Conservation (phyloP, 2,888 invertebrate species). For the Drosophila putrida region DNA sequence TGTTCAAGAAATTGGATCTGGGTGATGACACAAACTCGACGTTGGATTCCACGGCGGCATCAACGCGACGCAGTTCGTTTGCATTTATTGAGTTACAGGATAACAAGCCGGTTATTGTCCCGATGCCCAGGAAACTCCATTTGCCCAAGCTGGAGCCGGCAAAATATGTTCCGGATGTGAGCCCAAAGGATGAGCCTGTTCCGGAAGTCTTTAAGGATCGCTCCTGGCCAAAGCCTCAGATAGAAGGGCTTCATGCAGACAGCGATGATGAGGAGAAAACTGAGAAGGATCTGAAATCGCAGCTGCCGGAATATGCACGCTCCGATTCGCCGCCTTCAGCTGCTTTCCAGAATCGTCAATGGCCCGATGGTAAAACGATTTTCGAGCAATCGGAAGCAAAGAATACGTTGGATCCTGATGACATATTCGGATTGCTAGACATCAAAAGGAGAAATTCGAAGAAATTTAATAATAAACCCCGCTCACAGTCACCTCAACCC, state of each 20-base stretch:
- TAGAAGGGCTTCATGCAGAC: slow-evolving; percentile 35
- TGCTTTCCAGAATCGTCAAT: slow-evolving; percentile 74
- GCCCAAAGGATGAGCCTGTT: slow-evolving; percentile 54
- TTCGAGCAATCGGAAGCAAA: slow-evolving; percentile 52
- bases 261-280: slow-evolving; percentile 48
- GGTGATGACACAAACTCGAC: slow-evolving; percentile 56
- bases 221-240: slow-evolving; percentile 75
- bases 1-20: slow-evolving; percentile 76
- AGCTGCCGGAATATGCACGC: slow-evolving; percentile 69
- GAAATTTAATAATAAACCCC: slow-evolving; percentile 57
- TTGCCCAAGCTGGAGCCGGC: slow-evolving; percentile 69
- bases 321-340: slow-evolving; percentile 69
- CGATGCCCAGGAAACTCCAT: slow-evolving; percentile 79
- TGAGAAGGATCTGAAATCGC: slow-evolving; percentile 27
- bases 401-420: slow-evolving; percentile 49
- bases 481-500: slow-evolving; percentile 71
- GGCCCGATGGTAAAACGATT: slow-evolving; percentile 80
- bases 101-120: slow-evolving; percentile 77
- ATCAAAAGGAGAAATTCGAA: slow-evolving; percentile 26
- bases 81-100: slow-evolving; percentile 83
- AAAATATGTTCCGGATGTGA: slow-evolving; percentile 63
- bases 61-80: slow-evolving; percentile 81
- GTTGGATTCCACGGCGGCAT: slow-evolving; percentile 63
- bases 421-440: slow-evolving; percentile 39
- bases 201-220: slow-evolving; percentile 77